Evolutionary conservation across 1,140 invertebrate genomes (phyloP).

Genomic region (Parapsyche elsis): DNA sequence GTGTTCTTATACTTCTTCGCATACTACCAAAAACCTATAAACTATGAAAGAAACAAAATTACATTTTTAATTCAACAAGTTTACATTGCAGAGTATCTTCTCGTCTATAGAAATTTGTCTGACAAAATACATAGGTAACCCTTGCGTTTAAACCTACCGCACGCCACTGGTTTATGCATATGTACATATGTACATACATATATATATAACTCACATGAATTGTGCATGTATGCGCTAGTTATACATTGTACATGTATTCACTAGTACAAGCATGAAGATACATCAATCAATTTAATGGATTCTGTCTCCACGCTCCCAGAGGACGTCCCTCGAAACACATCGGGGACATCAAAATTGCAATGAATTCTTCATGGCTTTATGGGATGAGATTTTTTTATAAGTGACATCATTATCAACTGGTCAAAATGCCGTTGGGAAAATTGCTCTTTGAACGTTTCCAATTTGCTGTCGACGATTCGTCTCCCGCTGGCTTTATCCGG

Average conservation of each 20-base stretch:
- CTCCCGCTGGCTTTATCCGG: too few species aligned
- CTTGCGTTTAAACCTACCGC: background rate
- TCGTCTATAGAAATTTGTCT: background rate
- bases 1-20: background rate
- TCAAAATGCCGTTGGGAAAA: background rate
- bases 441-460: background rate
- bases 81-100: background rate
- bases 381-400: background rate
- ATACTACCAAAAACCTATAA: background rate
- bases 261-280: background rate
- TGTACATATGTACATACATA: constrained; percentile 10
- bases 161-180: background rate
- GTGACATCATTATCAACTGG: background rate
- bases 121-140: background rate
- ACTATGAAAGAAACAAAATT: background rate
- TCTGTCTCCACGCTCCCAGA: background rate
- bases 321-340: background rate
- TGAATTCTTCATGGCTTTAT: background rate
- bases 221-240: background rate
- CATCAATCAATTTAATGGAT: constrained; percentile 1
- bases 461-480: too few species aligned
- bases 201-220: background rate
- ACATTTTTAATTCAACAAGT: background rate
- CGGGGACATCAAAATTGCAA: background rate
- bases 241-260: background rate